A percentile compares a stretch with the other conserved stretches of the same genome.
Evolutionary conservation across 2,113 vertebrate species (phyloP).

Genomic region (Paracanthobrama guichenoti): DNA sequence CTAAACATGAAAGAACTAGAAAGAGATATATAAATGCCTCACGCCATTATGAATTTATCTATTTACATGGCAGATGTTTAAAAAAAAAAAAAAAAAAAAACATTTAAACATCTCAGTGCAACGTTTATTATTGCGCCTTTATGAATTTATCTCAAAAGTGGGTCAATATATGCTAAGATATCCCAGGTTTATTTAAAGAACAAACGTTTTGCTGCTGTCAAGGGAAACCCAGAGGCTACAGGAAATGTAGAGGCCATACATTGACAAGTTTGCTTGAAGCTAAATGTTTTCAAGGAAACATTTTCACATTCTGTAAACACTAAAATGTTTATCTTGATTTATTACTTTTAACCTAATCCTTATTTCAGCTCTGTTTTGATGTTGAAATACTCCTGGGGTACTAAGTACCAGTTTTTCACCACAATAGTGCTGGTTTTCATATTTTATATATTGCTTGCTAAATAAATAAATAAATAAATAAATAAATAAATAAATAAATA

Average conservation of each 20-base stretch:
- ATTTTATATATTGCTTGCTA: no score
- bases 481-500: no score
- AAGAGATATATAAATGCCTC: neutral
- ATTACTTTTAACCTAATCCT: neutral
- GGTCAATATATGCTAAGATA: conserved; percentile 1
- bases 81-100: neutral
- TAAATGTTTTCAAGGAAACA: neutral
- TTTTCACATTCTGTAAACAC: neutral
- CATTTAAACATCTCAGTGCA: neutral
- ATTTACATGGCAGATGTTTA: neutral
- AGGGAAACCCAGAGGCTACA: neutral
- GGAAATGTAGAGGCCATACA: neutral
- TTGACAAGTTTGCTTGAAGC: neutral
- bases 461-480: no score
- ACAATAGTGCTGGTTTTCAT: no score
- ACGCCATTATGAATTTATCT: neutral
- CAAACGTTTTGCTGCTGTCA: neutral
- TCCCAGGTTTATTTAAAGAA: neutral
- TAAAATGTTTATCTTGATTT: neutral
- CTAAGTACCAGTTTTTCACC: no score
- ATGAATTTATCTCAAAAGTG: neutral
- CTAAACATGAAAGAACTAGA: neutral
- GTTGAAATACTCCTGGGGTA: no score
- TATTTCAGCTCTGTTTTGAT: no score
- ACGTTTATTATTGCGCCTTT: neutral